A percentile compares a stretch with the other conserved stretches of the same genome.
Evolutionary conservation across 1,140 invertebrate species (phyloP).

Genomic region (Papilio glaucus): DNA sequence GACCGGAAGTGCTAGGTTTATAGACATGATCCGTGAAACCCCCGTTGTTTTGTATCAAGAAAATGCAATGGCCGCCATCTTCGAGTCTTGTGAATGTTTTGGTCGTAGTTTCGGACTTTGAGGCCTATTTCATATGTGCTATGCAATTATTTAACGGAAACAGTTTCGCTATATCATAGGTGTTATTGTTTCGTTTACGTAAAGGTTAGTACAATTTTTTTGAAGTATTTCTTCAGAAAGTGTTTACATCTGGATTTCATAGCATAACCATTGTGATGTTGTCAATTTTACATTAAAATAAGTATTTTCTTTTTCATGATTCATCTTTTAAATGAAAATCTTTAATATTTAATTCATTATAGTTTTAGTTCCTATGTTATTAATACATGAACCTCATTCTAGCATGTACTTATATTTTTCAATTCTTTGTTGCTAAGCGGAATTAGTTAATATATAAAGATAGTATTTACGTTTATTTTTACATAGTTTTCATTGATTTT

Average conservation of each 20-base stretch:
- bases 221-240: slow-evolving; percentile 72
- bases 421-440: slow-evolving; percentile 72
- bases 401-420: slow-evolving; percentile 70
- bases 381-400: slow-evolving; percentile 75
- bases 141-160: slow-evolving; percentile 77
- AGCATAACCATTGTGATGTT: slow-evolving; percentile 75
- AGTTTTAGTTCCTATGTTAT: slow-evolving; percentile 52
- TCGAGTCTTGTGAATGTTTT: slow-evolving; percentile 84
- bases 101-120: slow-evolving; percentile 81
- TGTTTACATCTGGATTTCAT: slow-evolving; percentile 83
- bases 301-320: slow-evolving; percentile 40
- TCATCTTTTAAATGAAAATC: slow-evolving; percentile 32
- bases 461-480: slow-evolving; percentile 40
- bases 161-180: slow-evolving; percentile 72
- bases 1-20: slow-evolving; percentile 72
- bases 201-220: slow-evolving; percentile 71
- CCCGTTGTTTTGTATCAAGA: slow-evolving; percentile 83
- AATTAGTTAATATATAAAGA: slow-evolving; percentile 43
- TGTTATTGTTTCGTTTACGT: slow-evolving; percentile 62
- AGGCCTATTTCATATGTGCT: slow-evolving; percentile 75
- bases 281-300: slow-evolving; percentile 53
- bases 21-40: slow-evolving; percentile 80
- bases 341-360: slow-evolving; percentile 49
- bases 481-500: slow-evolving; percentile 44
- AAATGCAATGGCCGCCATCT: slow-evolving; percentile 84